Evolutionary conservation across 2,113 vertebrate species (phyloP).

Genomic region (Nyctibius bracteatus): DNA sequence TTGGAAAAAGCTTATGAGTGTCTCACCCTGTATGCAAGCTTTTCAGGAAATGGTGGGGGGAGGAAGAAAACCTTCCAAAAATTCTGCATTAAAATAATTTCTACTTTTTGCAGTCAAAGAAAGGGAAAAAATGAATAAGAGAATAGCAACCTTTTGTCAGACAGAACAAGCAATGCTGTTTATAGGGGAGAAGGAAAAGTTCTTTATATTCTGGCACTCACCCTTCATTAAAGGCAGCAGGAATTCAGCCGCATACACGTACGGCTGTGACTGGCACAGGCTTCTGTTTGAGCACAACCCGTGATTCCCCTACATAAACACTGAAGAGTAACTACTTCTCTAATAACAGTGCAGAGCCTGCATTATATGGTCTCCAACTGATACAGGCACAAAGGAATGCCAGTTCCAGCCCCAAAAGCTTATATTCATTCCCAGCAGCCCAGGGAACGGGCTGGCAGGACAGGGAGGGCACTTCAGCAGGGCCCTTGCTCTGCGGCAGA

Average conservation of each 20-base stretch:
- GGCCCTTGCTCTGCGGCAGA: not conserved
- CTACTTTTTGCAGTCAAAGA: not conserved
- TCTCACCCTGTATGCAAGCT: not conserved
- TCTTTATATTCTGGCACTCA: not conserved
- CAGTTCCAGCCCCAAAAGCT: not conserved
- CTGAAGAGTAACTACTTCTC: not conserved
- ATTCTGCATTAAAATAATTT: not conserved
- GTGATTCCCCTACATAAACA: not conserved
- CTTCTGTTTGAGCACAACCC: not conserved
- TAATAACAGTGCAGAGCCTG: not conserved
- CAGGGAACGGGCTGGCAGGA: not conserved
- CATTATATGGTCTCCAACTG: fast-evolving
- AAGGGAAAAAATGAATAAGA: not conserved
- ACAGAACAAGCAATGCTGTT: not conserved
- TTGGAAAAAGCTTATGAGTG: constrained; percentile 35
- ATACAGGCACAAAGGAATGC: not conserved
- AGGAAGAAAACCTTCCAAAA: constrained; percentile 31
- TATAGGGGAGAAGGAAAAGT: not conserved
- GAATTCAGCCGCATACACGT: fast-evolving
- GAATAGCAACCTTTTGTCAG: not conserved
- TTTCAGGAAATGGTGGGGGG: constrained; percentile 37
- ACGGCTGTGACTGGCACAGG: not conserved
- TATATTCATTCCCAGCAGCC: not conserved
- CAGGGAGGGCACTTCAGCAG: not conserved
- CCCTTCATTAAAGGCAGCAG: not conserved